phyloP scores from a whole-genome alignment of 2,797 vertebrate genomes.

The Danionella dracula region DNA sequence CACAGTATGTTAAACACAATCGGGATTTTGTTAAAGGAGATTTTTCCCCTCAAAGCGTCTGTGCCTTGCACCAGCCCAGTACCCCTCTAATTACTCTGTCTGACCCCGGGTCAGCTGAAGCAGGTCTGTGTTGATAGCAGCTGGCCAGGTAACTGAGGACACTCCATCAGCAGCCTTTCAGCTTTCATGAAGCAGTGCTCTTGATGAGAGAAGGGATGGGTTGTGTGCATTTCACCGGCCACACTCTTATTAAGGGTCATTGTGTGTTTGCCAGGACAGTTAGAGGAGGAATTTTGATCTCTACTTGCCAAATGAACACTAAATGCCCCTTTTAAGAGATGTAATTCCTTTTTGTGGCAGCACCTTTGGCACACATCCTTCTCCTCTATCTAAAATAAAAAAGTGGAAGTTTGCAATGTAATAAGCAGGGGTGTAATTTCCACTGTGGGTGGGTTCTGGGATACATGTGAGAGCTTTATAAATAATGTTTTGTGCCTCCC shows the following conservation, averaged over 20 bases:
- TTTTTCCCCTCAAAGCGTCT: background rate
- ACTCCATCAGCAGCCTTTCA: conserved; percentile 16
- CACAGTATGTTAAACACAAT: background rate
- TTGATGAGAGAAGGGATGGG: conserved; percentile 18
- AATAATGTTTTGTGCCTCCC: too few relatives aligned
- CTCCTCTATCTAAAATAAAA: background rate
- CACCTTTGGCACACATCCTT: conserved; percentile 8
- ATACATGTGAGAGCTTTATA: too few relatives aligned
- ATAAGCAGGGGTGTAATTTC: too few relatives aligned
- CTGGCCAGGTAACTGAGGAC: conserved; percentile 37
- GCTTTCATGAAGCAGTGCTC: background rate
- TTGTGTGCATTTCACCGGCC: background rate
- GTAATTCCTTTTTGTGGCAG: conserved; percentile 14
- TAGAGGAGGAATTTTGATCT: conserved; percentile 24
- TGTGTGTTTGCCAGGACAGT: conserved; percentile 7
- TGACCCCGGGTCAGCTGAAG: conserved; percentile 48
- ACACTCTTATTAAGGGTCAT: conserved; percentile 7
- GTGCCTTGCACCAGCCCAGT: conserved; percentile 14
- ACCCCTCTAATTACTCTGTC: conserved; percentile 56
- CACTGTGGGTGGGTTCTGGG: too few relatives aligned
- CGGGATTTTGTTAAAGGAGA: background rate
- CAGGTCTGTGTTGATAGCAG: conserved; percentile 53
- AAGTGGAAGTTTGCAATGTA: background rate
- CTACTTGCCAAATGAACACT: conserved; percentile 28
- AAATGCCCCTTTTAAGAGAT: conserved; percentile 21